Evolutionary conservation across 30 jellyfish, hydroid and myxozoan genomes (phyloP), one percentile per base, ranked within the genome.

Genomic region (Catostylus mosaicus): DNA sequence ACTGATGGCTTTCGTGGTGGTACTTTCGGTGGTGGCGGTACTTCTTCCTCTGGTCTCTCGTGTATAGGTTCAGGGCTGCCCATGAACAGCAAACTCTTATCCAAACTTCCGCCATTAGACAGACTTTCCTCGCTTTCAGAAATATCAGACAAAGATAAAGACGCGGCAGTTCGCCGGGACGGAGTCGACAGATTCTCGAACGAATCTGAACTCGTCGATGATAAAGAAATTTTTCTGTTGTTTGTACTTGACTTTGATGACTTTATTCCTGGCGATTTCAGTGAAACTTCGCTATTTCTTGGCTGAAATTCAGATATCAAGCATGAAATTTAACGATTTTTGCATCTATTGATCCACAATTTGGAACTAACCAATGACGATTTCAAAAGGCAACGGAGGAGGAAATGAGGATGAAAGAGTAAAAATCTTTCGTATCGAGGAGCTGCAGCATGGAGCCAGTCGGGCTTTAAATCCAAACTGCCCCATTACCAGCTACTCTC

Each of bases 261-360:
- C 78, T 94, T 94, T 18, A 94, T 94, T n/a, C 99, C 99, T 51
- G 99, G 99, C n/a, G 99, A 94, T 66, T 94, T 94, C 38, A 94
- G 67, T 32, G 96, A 75, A n/a, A 67, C 47, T 7, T 94, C 99
- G 23, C 88, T 77, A 35, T 80, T 84, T 40, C 97, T 67, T 35
- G 90, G 89, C 99, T 94, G 71, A 36, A 59, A 59, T 6, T 43
- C 12, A 43, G 16, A 43, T 16, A 43, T 43, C 8, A 16, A 43
- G 8, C 56, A 43, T 43, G 0, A 74, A n/a, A n/a, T n/a, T n/a
- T n/a, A n/a, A n/a, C n/a, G n/a, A n/a, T n/a, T n/a, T n/a, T n/a
- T n/a, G n/a, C n/a, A n/a, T n/a, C n/a, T n/a, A n/a, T n/a, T n/a
- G n/a, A n/a, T n/a, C n/a, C n/a, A n/a, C n/a, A n/a, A n/a, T n/a